phyloP scores from a whole-genome alignment of 2,797 vertebrate species.

The Antennarius maculatus region DNA sequence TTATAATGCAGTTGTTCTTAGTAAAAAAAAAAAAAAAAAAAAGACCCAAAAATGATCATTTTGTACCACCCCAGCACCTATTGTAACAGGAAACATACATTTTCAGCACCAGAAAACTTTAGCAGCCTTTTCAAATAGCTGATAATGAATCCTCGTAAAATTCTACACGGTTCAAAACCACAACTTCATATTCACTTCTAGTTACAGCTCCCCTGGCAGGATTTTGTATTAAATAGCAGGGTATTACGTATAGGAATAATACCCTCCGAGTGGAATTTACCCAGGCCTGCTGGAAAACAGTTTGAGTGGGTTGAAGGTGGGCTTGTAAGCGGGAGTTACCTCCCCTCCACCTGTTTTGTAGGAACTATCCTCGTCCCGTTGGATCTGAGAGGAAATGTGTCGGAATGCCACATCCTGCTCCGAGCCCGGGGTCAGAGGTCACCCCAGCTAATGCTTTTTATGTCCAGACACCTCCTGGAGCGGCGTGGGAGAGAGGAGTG shows the following conservation, averaged over 20 bases:
- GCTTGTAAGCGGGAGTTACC: constrained; percentile 47
- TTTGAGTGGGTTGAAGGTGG: constrained; percentile 42
- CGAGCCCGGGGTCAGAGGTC: constrained; percentile 57
- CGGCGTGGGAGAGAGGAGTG: constrained; percentile 25
- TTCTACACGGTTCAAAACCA: constrained; percentile 60
- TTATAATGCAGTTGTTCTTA: neutral
- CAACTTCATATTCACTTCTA: constrained; percentile 51
- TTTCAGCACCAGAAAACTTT: constrained; percentile 16
- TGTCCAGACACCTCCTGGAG: constrained; percentile 62
- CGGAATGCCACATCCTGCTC: constrained; percentile 72
- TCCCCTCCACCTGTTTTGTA: constrained; percentile 70
- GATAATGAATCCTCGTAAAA: constrained; percentile 64
- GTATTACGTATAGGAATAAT: constrained; percentile 44
- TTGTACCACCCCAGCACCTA: constrained; percentile 1
- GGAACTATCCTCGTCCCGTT: constrained; percentile 69
- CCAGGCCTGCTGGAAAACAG: constrained; percentile 55
- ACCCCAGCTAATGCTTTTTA: constrained; percentile 57
- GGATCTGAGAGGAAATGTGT: constrained; percentile 70
- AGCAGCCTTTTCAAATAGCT: constrained; percentile 41
- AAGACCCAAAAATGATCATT: neutral
- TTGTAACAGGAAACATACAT: constrained; percentile 31
- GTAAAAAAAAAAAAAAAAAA: neutral
- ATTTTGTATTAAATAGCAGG: constrained; percentile 50
- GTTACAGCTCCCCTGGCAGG: constrained; percentile 47
- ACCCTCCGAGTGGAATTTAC: constrained; percentile 40